Evolutionary conservation across 2,888 invertebrate species (phyloP), one percentile per base, ranked within the genome.

Genomic region (Timema cristinae): DNA sequence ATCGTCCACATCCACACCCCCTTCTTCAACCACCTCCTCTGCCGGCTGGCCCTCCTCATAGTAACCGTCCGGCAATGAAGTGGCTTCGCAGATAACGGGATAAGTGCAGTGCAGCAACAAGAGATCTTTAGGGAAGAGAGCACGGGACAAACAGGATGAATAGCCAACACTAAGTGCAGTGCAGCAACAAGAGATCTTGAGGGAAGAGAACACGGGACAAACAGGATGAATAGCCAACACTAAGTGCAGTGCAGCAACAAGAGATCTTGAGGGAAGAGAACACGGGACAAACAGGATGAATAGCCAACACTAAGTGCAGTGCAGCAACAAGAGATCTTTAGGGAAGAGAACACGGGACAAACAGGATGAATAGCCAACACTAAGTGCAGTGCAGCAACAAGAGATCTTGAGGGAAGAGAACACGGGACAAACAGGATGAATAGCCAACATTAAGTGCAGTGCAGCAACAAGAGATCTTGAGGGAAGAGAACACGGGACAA

Each of bases 1-100:
- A 74, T 89, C 89, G 68, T 85, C 85, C 49, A 67, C 81, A 76
- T 81, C 81, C 73, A 80, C 81, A 63, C 77, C 78, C 63, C 59
- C 71, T 72, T 81, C 82, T 54, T 81, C 82, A 11, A 68, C 70
- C 6, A 50, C 68, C 50, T 61, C 67, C 50, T 50, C 68, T 11
- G 54, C 52, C 66, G 66, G 15, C 11, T 8, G 10, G 32, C 50
- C 47, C 32, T 73, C 73, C 48, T 73, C 71, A 52, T 73, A 73
- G 50, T 71, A 73, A 49, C 66, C 67, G 48, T 48, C 56, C 63
- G 32, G 63, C 63, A 47, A 47, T 32, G 32, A 32, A 71, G 68
- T 78, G 78, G 61, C 73, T 76, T 69, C 77, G 71, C 78, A 81
- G 63, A 81, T 79, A 71, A 80, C 77, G 6, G 82, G 79, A 72